Evolutionary conservation across 1,140 invertebrate species (phyloP), one percentile per base, ranked within the genome.

Genomic region (Bathynomus jamesi): DNA sequence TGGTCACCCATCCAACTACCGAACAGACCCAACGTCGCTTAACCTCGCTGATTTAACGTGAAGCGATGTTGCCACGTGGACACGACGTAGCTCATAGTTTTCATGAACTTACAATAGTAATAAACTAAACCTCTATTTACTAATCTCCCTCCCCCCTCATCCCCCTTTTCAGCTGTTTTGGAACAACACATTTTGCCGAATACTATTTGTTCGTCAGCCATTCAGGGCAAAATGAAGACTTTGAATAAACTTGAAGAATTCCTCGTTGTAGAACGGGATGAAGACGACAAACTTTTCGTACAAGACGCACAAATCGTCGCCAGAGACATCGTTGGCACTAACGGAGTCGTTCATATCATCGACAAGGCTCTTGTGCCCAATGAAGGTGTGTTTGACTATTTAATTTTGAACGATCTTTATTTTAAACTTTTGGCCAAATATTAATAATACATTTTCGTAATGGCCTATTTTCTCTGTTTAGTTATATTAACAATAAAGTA

Each of bases 161-260:
- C n/a, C n/a, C n/a, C n/a, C n/a, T n/a, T 53, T 24, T 0, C 66
- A 76, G 75, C 75, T 13, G 67, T 90, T 70, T 77, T 90, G 10
- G 84, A 86, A 75, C 85, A 87, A 76, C 89, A 90, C 72, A 81
- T 90, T 31, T 80, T 89, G 17, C 85, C 87, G 30, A 85, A 88
- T 73, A 87, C 88, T 13, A 85, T 90, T 78, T 90, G 89, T 78
- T 85, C 87, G 2, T 77, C 84, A 4, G 84, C 85, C 2, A 85
- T 88, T n/a, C 79, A 85, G 77, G 82, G 82, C 28, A 84, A 86
- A 78, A 83, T 84, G 0, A 84, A 83, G 0, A 84, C 86, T 0
- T 82, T 83, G 64, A 88, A 88, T 76, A 78, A 85, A 2, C 81
- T 87, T 11, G 83, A 84, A 8, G 82, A 84, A 25, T 76, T 82